Percentiles rank a stretch among this genome's conserved stretches.
phyloP scores from a whole-genome alignment of 2,888 invertebrate species.

The Girardia tigrina region DNA sequence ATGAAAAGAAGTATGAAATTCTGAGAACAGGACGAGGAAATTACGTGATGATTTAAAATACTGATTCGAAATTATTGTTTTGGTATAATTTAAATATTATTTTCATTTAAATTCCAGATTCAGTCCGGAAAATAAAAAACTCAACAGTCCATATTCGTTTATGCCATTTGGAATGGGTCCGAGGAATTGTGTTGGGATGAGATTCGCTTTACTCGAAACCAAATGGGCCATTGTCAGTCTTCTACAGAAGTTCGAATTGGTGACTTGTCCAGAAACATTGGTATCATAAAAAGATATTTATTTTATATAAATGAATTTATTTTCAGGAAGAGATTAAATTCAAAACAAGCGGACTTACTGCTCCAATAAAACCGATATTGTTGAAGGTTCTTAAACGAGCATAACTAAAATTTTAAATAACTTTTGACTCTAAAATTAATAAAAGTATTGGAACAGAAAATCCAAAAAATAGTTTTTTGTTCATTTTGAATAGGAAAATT shows the following conservation, averaged over 20 bases:
- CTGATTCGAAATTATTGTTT: too few species aligned
- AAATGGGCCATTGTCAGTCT: constrained; percentile 11
- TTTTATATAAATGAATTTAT: background rate
- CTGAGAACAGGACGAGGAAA: too few species aligned
- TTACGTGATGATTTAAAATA: too few species aligned
- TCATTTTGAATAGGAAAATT: too few species aligned
- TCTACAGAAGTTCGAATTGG: background rate
- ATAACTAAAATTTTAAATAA: too few species aligned
- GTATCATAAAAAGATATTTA: background rate
- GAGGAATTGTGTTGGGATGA: constrained; percentile 7
- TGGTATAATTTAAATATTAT: too few species aligned
- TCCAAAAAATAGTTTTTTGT: too few species aligned
- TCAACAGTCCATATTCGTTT: background rate
- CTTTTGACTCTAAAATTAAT: too few species aligned
- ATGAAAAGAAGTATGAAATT: too few species aligned
- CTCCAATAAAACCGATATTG: background rate
- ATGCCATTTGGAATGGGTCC: constrained; percentile 12
- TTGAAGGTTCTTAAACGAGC: background rate
- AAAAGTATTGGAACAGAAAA: too few species aligned
- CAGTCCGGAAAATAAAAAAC: background rate
- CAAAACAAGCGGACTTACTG: background rate
- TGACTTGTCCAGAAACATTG: background rate
- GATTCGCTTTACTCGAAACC: background rate
- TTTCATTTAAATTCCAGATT: too few species aligned
- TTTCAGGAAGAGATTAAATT: background rate